Evolutionary conservation across 2,797 vertebrate species (phyloP), one percentile per base, ranked within the genome.

Genomic region (Sebastes glaucus): DNA sequence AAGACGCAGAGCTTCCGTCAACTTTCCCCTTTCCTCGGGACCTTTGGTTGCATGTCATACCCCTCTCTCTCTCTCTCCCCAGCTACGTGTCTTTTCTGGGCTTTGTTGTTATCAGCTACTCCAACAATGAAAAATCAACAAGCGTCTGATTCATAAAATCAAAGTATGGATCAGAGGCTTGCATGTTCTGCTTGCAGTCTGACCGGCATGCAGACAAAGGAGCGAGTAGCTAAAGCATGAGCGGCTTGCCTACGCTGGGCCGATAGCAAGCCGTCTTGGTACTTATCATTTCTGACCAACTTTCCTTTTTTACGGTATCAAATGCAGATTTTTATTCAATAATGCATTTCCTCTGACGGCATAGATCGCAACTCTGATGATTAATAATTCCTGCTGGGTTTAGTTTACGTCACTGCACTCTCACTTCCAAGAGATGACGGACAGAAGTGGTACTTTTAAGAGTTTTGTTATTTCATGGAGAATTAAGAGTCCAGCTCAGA

Each of bases 381-480:
- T 53, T 7, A 22, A 23, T 22, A 55, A 69, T 14, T 8, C 46
- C 46, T 53, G 46, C n/a, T 53, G 49, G 53, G 66, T 32, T 53
- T 22, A 68, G 66, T 0, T 53, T 22, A 68, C n/a, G 1, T 11
- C 5, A 10, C 46, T 55, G 13, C 66, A 11, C 0, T 38, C 16
- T 13, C 32, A 56, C 18, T n/a, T 57, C 14, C 32, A 5, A 25
- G 23, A 25, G 22, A 11, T 0, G 53, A 38, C 0, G 22, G 2
- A 20, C 18, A 13, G 16, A 70, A 70, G 30, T 61, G 59, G 59
- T 64, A 3, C 61, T 38, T 65, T 46, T 57, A 74, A 27, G 11
- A 30, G 46, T 56, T 59, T 65, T 46, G 8, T 11, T 25, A 18
- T 65, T 65, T 46, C 42, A 46, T 0, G 16, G 42, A 46, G 42